A percentile compares a stretch with the other conserved stretches of the same genome.
These are phyloP conservation scores for Pinctada fucata DNA, from an alignment of 2,888 invertebrate genomes.

Conservation along the genomic window DNA sequence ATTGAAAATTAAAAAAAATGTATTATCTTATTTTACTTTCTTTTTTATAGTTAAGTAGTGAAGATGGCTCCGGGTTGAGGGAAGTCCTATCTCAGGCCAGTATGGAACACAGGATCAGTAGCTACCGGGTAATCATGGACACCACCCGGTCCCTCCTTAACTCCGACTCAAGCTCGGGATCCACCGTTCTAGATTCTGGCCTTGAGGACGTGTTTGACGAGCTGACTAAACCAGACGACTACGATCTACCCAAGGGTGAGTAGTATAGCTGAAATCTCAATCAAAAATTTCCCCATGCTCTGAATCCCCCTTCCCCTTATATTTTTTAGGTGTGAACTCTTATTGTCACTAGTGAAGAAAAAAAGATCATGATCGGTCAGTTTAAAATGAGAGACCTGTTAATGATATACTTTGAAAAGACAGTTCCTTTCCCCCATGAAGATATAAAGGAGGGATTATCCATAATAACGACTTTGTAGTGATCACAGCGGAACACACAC, in stretches of 20 bases:
- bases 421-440: too few relatives aligned
- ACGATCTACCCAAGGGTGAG: conserved; percentile 30
- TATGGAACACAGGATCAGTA: conserved; percentile 66
- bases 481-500: too few relatives aligned
- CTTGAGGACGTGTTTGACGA: conserved; percentile 43
- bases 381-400: too few relatives aligned
- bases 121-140: conserved; percentile 68
- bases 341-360: not conserved
- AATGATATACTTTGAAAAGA: too few relatives aligned
- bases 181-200: conserved; percentile 32
- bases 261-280: not conserved
- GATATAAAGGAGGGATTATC: too few relatives aligned
- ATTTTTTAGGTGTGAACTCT: not conserved
- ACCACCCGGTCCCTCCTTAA: conserved; percentile 61
- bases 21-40: not conserved
- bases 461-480: too few relatives aligned
- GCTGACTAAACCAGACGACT: conserved; percentile 26
- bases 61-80: conserved; percentile 55
- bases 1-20: too few relatives aligned
- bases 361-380: too few relatives aligned
- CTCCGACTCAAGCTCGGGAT: conserved; percentile 49
- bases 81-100: conserved; percentile 51
- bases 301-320: not conserved
- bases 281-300: not conserved
- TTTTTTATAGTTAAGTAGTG: conserved; percentile 56